A percentile compares a stretch with the other conserved stretches of the same genome.
These are phyloP conservation scores for Drosophila heteroneura DNA, from an alignment of 2,888 invertebrate genomes.

Conservation along the genomic window DNA sequence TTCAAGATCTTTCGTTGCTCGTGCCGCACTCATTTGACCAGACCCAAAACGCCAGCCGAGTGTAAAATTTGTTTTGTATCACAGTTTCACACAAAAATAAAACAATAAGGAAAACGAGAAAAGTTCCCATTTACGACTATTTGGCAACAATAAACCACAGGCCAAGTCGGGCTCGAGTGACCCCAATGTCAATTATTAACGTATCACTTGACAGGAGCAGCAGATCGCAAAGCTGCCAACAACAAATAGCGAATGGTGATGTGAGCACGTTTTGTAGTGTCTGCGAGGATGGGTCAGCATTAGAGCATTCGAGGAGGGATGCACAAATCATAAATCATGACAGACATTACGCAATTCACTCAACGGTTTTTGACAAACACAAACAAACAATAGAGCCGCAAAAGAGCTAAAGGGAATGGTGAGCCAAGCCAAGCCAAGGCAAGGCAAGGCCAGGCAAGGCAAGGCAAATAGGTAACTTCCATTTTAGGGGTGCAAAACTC, in stretches of 20 bases:
- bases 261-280: slow-evolving; percentile 41
- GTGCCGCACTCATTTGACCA: slow-evolving; percentile 53
- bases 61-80: slow-evolving; percentile 74
- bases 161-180: slow-evolving; percentile 67
- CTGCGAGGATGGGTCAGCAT: slow-evolving; percentile 43
- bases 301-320: slow-evolving; percentile 54
- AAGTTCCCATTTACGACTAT: slow-evolving; percentile 54
- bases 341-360: slow-evolving; percentile 70
- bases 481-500: slow-evolving; percentile 63
- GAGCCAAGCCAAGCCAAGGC: slow-evolving; percentile 6
- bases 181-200: slow-evolving; percentile 84
- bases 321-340: slow-evolving; percentile 72
- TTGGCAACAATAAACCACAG: slow-evolving; percentile 72
- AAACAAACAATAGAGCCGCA: slow-evolving; percentile 69
- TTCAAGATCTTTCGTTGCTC: slow-evolving; percentile 26
- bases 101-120: slow-evolving; percentile 6
- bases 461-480: slow-evolving; percentile 61
- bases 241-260: slow-evolving; percentile 76
- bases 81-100: slow-evolving; percentile 31
- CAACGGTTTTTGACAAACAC: slow-evolving; percentile 78
- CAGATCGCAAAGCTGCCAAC: slow-evolving; percentile 71
- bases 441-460: slow-evolving; percentile 7
- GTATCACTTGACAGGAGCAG: slow-evolving; percentile 83
- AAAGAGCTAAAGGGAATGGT: slow-evolving; percentile 31
- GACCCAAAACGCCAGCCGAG: slow-evolving; percentile 56